Evolutionary conservation across 2,888 invertebrate genomes (phyloP), one percentile per base, ranked within the genome.

Genomic region (Noctua fimbriata): DNA sequence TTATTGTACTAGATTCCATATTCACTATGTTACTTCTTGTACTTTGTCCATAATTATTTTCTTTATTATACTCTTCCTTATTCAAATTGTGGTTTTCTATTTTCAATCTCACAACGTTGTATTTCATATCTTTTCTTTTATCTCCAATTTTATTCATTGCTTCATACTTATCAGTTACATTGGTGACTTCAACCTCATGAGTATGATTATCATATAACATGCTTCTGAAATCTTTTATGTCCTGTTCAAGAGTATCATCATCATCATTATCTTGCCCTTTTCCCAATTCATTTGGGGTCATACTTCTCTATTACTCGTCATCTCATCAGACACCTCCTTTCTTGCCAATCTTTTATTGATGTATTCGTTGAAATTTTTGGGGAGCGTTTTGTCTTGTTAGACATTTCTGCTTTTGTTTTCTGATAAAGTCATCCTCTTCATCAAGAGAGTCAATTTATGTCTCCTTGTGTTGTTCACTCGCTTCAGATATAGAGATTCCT

Each of bases 171-270:
- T 41, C 12, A n/a, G 66, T 74, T 18, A 41, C 12, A 81, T 79
- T 79, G 4, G 1, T 58, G 10, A 24, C 0, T 73, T 58, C 24
- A 49, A 10, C 3, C 0, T 0, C 14, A 10, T 52, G 21, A 14
- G 63, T 81, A n/a, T 21, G 9, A 44, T 52, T 81, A 32, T 24
- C 2, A 66, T 1, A n/a, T 41, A 1, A n/a, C 21, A n/a, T 52
- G 21, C 44, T 32, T 12, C 32, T 79, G 12, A 82, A 49, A 3
- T 60, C 21, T 1, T 74, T 32, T 14, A 80, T 7, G 32, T 80
- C 58, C 0, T 12, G 21, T 80, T 80, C 58, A 32, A 80, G 18
- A 28, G 12, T 32, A 14, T 75, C n/a, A n/a, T n/a, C n/a, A n/a
- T n/a, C n/a, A n/a, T n/a, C n/a, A n/a, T n/a, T n/a, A n/a, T n/a